Evolutionary conservation across 1,140 invertebrate species (phyloP), one percentile per base, ranked within the genome.

Genomic region (Ceratitis capitata): DNA sequence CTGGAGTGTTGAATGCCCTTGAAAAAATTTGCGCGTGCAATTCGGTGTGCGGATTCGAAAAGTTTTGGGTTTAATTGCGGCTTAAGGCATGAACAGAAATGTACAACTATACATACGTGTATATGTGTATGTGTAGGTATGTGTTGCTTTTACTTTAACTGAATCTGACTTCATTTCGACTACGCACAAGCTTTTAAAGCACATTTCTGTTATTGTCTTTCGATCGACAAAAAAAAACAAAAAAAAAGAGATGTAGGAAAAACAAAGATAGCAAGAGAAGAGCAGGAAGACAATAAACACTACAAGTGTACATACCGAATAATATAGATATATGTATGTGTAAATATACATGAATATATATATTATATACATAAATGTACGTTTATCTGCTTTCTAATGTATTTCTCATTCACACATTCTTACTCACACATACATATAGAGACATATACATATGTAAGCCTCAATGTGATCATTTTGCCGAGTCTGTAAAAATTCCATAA

Each of bases 141-240:
- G 14, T 6, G 45, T 6, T 47, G 12, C 45, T 47, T 12, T 6
- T 47, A 47, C 45, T 51, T 19, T 51, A 1, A 19, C 3, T 53
- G 51, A 2, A 23, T 56, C 19, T 9, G 19, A 16, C n/a, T 23
- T n/a, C 51, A 56, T 2, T 56, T 56, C 51, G 19, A 14, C 51
- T 56, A 23, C 23, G 51, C 16, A 16, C 61, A 35, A 32, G 51
- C n/a, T 14, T 56, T 56, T 56, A 56, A 16, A 14, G 29, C 61
- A 69, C 14, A 69, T 29, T 14, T 9, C 26, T 61, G 26, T 61
- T 61, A 61, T 61, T 26, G 58, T 32, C 58, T 61, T 69, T 69
- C 61, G 61, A 69, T 45, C 61, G n/a, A 12, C 23, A 69, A 69
- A 69, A 69, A 69, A 10, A 26, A 32, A 10, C 88, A 87, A 82